Percentiles rank a stretch among this genome's conserved stretches.
phyloP scores from a whole-genome alignment of 2,888 invertebrate genomes.

The Morpho deidamia region DNA sequence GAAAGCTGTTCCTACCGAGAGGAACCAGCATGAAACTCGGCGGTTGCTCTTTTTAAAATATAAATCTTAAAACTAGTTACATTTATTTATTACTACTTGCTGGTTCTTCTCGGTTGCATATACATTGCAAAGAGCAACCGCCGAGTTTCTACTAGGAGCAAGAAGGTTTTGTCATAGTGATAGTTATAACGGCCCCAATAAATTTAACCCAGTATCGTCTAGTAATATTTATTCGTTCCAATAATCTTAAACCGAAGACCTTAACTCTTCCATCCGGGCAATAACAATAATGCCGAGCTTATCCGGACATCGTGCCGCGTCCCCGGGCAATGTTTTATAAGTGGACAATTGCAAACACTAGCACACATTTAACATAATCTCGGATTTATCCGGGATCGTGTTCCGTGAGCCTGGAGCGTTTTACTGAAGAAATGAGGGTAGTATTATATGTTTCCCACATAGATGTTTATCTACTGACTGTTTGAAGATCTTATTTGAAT shows the following conservation, averaged over 20 bases:
- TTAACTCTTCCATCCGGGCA: slow-evolving; percentile 40
- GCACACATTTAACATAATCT: slow-evolving; percentile 58
- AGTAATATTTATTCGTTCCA: background rate
- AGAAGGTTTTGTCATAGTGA: no score
- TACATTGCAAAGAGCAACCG: no score
- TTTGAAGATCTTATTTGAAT: no score
- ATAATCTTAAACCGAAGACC: slow-evolving; percentile 14
- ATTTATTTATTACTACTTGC: no score
- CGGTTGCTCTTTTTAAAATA: no score
- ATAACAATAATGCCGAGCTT: slow-evolving; percentile 44
- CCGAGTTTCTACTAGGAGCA: no score
- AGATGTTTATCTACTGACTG: no score
- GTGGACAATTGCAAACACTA: slow-evolving; percentile 42
- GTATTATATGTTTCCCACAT: background rate
- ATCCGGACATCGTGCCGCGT: slow-evolving; percentile 55
- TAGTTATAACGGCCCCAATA: background rate
- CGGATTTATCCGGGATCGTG: slow-evolving; percentile 30
- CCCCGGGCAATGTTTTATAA: slow-evolving; percentile 49
- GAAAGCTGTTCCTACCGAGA: no score
- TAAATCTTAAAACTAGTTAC: no score
- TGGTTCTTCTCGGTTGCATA: no score
- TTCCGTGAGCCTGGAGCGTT: background rate
- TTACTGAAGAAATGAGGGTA: slow-evolving; percentile 1
- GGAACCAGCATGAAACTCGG: no score
- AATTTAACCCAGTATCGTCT: background rate